Evolutionary conservation across 2,888 invertebrate species (phyloP), one percentile per base, ranked within the genome.

Genomic region (Lymantria dispar): DNA sequence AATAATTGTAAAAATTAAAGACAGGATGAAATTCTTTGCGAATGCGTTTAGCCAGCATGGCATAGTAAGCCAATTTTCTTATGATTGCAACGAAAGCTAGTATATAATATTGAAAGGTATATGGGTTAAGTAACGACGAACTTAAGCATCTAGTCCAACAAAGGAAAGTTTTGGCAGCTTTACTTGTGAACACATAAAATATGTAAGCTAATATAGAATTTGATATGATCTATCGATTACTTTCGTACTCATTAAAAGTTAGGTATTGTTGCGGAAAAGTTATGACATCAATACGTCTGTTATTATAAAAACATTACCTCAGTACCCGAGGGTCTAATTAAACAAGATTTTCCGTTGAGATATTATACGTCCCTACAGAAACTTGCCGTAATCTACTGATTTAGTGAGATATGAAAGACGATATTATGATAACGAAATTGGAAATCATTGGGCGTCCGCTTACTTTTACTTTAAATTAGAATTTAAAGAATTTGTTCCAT

Each of bases 191-290:
- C 5, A 33, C 8, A 33, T 31, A 29, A n/a, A n/a, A 13, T 7
- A 47, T 49, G 48, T 42, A 38, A 50, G 33, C 44, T 12, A 40
- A 57, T 14, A 36, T 50, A 40, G 38, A 46, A 31, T 31, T 7
- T 29, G 22, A 36, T 46, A 36, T 29, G 13, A 50, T 22, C n/a
- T 36, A 13, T 15, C 9, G n/a, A 46, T 50, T 45, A 50, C 53
- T 43, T 48, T 33, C 36, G 0, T 48, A 43, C 50, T 62, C 50
- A 62, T 65, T 60, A 68, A 43, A 60, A 65, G 49, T 58, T 64
- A 45, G 13, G 36, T 40, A 44, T 46, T 50, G 45, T 47, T 48
- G 48, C 42, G 46, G 43, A 31, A 8, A 33, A 40, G 46, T 47
- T 52, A 48, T 38, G 15, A 22, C 45, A 45, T 45, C 49, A 54